Percentiles rank a stretch among this genome's conserved stretches.
Conservation (phyloP, 2,888 invertebrate genomes). For the Hydrotaea diabolus region DNA sequence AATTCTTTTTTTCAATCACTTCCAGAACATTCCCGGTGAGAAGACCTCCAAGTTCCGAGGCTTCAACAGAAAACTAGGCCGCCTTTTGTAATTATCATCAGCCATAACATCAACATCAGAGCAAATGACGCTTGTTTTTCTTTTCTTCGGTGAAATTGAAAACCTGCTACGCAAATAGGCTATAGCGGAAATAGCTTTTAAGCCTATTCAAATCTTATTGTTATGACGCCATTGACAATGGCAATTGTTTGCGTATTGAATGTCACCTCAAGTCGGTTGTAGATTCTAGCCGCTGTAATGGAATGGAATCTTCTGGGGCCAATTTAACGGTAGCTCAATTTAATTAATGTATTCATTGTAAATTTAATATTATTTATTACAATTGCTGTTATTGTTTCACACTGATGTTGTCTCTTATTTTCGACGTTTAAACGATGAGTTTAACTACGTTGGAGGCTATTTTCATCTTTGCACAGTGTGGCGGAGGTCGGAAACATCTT, state of each 20-base stretch:
- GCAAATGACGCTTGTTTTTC: too few relatives aligned
- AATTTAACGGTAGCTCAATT: constrained; percentile 33
- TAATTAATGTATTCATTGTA: neutral
- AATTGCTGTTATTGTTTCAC: neutral
- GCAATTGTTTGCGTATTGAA: neutral
- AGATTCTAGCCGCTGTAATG: neutral
- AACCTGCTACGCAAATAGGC: neutral
- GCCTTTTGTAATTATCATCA: neutral
- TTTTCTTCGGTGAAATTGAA: neutral
- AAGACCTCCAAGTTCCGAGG: constrained; percentile 10
- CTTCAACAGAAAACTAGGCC: neutral
- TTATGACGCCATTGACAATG: neutral
- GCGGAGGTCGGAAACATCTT: too few relatives aligned
- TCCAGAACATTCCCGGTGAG: constrained; percentile 18
- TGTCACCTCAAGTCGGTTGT: constrained; percentile 7
- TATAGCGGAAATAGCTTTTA: constrained; percentile 23
- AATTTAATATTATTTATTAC: constrained; percentile 2
- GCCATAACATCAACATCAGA: neutral
- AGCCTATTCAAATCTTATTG: neutral
- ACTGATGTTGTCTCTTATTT: too few relatives aligned
- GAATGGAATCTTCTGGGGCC: neutral
- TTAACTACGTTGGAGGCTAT: too few relatives aligned
- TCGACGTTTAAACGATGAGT: neutral
- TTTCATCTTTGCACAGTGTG: neutral
- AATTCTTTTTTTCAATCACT: neutral